Conservation (phyloP, 2,797 vertebrate genomes). For the Poecile montanus region DNA sequence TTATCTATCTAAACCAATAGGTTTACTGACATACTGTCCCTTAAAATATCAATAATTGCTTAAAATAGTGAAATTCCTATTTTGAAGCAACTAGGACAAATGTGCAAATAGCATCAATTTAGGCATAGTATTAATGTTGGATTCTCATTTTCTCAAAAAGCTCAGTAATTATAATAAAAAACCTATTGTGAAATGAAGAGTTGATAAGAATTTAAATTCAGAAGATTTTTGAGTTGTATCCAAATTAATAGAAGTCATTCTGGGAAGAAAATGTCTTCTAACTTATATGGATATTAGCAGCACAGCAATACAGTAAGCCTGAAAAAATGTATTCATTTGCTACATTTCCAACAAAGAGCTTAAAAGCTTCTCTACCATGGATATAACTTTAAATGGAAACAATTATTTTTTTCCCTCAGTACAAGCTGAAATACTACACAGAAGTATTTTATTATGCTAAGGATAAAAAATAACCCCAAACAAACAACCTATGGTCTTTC, state of each 20-base stretch:
- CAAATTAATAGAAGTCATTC: neutral
- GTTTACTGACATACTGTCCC: neutral
- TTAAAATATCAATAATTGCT: neutral
- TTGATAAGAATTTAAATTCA: neutral
- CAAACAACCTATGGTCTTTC: rapidly evolving
- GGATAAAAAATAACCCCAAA: too few species aligned
- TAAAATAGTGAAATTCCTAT: neutral
- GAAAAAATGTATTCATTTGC: neutral
- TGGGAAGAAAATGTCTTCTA: neutral
- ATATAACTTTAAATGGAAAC: neutral
- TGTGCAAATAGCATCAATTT: neutral
- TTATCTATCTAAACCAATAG: neutral
- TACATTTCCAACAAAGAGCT: neutral
- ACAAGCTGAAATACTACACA: neutral
- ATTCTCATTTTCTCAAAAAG: neutral
- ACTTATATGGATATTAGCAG: neutral
- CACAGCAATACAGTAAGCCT: neutral
- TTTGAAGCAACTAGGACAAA: neutral
- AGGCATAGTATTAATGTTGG: neutral
- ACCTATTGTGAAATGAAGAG: neutral
- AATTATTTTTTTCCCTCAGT: neutral
- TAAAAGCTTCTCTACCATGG: neutral
- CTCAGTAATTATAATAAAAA: neutral
- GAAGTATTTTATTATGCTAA: neutral
- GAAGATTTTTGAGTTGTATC: neutral